Conservation (phyloP, 2,797 vertebrate species). For the Crenichthys baileyi region DNA sequence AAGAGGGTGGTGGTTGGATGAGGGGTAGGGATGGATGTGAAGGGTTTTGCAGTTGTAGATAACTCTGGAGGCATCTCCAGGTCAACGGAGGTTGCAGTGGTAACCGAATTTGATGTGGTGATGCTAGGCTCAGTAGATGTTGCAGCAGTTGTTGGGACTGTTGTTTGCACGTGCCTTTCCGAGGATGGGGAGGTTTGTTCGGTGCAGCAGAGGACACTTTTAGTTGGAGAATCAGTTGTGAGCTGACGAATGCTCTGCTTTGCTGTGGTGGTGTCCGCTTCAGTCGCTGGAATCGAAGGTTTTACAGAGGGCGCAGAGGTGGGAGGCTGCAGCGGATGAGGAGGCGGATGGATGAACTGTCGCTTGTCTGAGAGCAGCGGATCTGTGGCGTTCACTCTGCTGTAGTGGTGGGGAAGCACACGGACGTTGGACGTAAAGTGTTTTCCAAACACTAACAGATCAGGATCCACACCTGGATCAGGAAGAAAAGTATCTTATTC, state of each 20-base stretch:
- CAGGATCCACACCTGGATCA: constrained; percentile 89
- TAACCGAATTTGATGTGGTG: not conserved
- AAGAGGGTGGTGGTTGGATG: constrained; percentile 13
- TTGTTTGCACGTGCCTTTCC: constrained; percentile 19
- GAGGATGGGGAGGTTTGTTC: constrained; percentile 8
- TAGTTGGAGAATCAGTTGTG: constrained; percentile 11
- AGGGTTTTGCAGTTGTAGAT: constrained; percentile 16
- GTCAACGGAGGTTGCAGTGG: constrained; percentile 4
- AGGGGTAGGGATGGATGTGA: constrained; percentile 1
- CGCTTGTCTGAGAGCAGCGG: constrained; percentile 78
- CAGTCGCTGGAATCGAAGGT: constrained; percentile 13
- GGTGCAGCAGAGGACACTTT: constrained; percentile 6
- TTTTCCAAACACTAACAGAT: constrained; percentile 92
- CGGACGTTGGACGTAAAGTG: constrained; percentile 75
- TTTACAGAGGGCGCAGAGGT: constrained; percentile 45
- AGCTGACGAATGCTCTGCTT: constrained; percentile 25
- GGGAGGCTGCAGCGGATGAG: constrained; percentile 40
- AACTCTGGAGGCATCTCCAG: constrained; percentile 9
- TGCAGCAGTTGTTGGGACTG: constrained; percentile 13
- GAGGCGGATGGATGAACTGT: constrained; percentile 71
- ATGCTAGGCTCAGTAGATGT: constrained; percentile 25
- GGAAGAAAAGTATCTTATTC: constrained; percentile 2
- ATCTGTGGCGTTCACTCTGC: constrained; percentile 75
- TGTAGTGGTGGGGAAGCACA: constrained; percentile 74
- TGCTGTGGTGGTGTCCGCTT: not conserved